Evolutionary conservation across 2,113 vertebrate species (phyloP).

Genomic region (Catagonus wagneri): DNA sequence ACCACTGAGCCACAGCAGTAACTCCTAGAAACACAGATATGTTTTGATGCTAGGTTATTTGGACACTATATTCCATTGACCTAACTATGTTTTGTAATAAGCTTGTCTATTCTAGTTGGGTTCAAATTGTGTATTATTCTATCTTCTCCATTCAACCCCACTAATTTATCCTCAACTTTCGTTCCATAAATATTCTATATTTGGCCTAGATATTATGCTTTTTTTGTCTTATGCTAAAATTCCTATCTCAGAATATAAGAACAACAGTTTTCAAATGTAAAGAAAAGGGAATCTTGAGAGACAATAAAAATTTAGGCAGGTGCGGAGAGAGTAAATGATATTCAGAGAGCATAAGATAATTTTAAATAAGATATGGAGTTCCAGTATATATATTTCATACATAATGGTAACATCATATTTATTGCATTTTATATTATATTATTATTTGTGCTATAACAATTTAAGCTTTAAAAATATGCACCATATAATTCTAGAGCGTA

Average conservation of each 20-base stretch:
- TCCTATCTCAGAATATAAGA: neutral
- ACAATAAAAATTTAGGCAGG: neutral
- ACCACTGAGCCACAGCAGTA: too few species aligned
- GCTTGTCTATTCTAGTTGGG: neutral
- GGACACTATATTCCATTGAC: neutral
- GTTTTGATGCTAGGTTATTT: slow-evolving; percentile 13
- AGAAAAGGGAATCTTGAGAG: neutral
- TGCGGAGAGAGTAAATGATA: neutral
- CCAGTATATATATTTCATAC: neutral
- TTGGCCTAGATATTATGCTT: slow-evolving; percentile 4
- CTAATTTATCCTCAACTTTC: neutral
- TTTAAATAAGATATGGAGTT: neutral
- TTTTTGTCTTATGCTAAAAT: neutral
- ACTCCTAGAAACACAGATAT: neutral
- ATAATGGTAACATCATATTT: neutral
- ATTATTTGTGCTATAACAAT: neutral
- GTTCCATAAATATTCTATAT: neutral
- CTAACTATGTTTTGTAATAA: neutral
- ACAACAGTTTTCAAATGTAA: slow-evolving; percentile 7
- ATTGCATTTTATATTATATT: neutral
- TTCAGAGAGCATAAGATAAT: neutral
- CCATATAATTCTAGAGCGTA: neutral
- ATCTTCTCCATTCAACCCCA: neutral
- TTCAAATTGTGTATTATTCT: neutral
- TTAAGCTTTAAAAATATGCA: neutral